These are phyloP conservation scores for Gambelia wislizenii DNA, from an alignment of 2,797 vertebrate species.

Conservation along the genomic window DNA sequence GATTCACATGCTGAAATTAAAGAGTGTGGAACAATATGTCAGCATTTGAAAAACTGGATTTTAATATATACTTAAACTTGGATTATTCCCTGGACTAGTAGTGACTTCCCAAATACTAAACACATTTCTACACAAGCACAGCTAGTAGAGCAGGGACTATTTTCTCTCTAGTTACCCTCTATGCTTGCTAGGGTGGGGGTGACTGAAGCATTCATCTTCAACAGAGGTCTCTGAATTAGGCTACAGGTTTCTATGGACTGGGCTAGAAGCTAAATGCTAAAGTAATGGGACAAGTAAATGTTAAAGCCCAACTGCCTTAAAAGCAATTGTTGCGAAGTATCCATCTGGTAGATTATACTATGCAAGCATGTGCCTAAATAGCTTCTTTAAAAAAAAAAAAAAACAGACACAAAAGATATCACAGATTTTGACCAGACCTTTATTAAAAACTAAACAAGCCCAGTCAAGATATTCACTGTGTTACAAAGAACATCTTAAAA, in stretches of 20 bases:
- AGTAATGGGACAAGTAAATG: neutral
- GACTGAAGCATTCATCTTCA: neutral
- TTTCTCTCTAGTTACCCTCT: too few relatives aligned
- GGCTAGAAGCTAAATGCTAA: neutral
- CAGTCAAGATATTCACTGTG: neutral
- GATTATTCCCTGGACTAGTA: neutral
- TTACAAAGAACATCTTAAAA: neutral
- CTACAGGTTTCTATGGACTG: neutral
- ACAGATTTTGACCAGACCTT: neutral
- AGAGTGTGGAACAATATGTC: neutral
- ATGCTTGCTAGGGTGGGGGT: neutral
- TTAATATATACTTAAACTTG: neutral
- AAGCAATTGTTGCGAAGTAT: neutral
- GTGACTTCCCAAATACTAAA: neutral
- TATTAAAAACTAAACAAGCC: neutral
- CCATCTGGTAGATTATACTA: neutral
- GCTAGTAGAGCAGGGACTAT: neutral
- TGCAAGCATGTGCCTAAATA: neutral
- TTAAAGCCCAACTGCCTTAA: neutral
- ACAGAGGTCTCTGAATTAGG: neutral
- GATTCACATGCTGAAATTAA: slow-evolving; percentile 27
- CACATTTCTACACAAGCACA: neutral
- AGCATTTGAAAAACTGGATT: neutral
- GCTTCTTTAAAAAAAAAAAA: too few relatives aligned
- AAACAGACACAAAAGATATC: neutral